Percentiles rank a stretch among this genome's conserved stretches.
Evolutionary conservation across 2,113 vertebrate genomes (phyloP).

Genomic region (Seriola quinqueradiata): DNA sequence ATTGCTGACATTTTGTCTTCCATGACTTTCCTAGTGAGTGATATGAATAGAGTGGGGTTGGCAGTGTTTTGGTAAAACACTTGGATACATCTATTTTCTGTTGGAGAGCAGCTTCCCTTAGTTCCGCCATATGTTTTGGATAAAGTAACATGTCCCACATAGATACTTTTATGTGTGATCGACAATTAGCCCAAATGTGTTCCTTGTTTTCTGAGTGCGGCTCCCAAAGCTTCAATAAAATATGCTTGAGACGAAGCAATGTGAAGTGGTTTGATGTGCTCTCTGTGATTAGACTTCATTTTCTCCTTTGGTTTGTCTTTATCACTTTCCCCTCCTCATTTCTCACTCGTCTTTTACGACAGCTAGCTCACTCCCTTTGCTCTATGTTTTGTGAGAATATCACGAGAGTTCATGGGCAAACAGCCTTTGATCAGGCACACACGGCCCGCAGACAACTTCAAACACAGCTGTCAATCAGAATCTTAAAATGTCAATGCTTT

Average conservation of each 20-base stretch:
- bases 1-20: constrained; percentile 78
- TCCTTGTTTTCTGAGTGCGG: constrained; percentile 57
- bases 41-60: constrained; percentile 37
- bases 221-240: constrained; percentile 52
- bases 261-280: constrained; percentile 67
- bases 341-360: constrained; percentile 54
- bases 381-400: constrained; percentile 47
- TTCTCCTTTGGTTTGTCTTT: constrained; percentile 61
- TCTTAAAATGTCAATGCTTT: constrained; percentile 1
- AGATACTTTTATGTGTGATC: constrained; percentile 60
- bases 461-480: constrained; percentile 55
- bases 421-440: constrained; percentile 43
- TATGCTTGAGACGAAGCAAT: constrained; percentile 26
- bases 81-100: constrained; percentile 42
- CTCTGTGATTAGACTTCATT: constrained; percentile 65
- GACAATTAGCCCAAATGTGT: constrained; percentile 63
- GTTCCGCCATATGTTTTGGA: constrained; percentile 51
- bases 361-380: constrained; percentile 23
- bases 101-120: constrained; percentile 29
- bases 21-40: constrained; percentile 40
- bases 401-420: constrained; percentile 37
- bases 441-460: constrained; percentile 24
- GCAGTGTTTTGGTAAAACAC: constrained; percentile 52
- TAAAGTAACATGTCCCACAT: constrained; percentile 52
- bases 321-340: constrained; percentile 57